A percentile compares a stretch with the other conserved stretches of the same genome.
Conservation (phyloP, 2,888 invertebrate species). For the Steinernema scapterisci region DNA sequence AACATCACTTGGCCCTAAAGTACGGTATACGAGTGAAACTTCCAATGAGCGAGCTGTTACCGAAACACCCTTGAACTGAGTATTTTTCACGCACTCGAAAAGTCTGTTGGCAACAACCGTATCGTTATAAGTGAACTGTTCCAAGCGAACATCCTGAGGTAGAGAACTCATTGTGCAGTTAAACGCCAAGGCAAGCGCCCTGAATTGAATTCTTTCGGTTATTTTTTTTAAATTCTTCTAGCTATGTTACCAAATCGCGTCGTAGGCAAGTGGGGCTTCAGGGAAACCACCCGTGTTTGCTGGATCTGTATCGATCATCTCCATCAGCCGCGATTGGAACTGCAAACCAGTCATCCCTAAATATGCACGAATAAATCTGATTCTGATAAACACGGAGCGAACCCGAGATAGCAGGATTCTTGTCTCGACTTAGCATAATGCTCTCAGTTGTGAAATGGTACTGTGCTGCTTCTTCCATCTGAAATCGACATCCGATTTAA, state of each 20-base stretch:
- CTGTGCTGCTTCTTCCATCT: conserved; percentile 92
- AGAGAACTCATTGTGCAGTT: conserved; percentile 93
- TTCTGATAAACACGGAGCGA: conserved; percentile 34
- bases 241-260: conserved; percentile 83
- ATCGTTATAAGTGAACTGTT: conserved; percentile 94
- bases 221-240: not conserved
- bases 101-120: conserved; percentile 92
- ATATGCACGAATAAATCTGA: not conserved
- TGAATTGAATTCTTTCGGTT: conserved; percentile 36
- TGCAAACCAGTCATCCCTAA: conserved; percentile 70
- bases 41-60: conserved; percentile 75
- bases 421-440: conserved; percentile 96
- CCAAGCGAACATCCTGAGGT: conserved; percentile 80
- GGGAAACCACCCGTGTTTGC: conserved; percentile 79
- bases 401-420: conserved; percentile 81
- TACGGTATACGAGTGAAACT: too few relatives aligned
- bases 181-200: conserved; percentile 90
- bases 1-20: conserved; percentile 92
- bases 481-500: conserved; percentile 59
- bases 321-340: conserved; percentile 84
- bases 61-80: conserved; percentile 94
- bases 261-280: conserved; percentile 97
- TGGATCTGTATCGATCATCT: conserved; percentile 79
- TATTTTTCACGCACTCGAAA: conserved; percentile 96
- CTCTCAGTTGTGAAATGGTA: conserved; percentile 98